Evolutionary conservation across 2,888 invertebrate species (phyloP).

Genomic region (Leptinotarsa rubiginosa): DNA sequence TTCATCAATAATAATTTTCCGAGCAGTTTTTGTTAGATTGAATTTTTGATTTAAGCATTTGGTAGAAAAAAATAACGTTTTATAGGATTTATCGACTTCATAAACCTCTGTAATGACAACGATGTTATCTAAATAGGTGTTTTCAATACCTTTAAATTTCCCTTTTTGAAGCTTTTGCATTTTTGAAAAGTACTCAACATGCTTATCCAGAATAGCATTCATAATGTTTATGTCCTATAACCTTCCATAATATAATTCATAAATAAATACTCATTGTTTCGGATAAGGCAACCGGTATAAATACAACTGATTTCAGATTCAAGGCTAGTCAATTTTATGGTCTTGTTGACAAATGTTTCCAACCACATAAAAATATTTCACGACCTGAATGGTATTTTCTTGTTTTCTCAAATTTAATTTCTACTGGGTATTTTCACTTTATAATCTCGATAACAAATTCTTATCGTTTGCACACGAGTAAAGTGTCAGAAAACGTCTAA

Average conservation of each 20-base stretch:
- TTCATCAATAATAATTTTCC: no score
- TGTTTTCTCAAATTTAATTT: neutral
- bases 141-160: no score
- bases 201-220: no score
- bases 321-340: neutral
- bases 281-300: neutral
- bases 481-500: slow-evolving; percentile 61
- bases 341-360: neutral
- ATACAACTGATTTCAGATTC: neutral
- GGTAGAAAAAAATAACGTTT: no score
- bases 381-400: neutral
- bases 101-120: no score
- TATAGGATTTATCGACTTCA: no score
- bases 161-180: no score
- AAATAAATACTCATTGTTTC: neutral
- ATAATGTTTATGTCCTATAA: neutral
- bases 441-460: slow-evolving; percentile 3
- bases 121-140: no score
- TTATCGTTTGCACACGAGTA: slow-evolving; percentile 50
- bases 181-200: no score
- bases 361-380: neutral
- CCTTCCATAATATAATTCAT: neutral
- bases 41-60: no score
- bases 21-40: no score
- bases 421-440: neutral